These are phyloP conservation scores for Leptobrachium leishanense DNA, from an alignment of 2,113 vertebrate genomes.

Conservation along the genomic window DNA sequence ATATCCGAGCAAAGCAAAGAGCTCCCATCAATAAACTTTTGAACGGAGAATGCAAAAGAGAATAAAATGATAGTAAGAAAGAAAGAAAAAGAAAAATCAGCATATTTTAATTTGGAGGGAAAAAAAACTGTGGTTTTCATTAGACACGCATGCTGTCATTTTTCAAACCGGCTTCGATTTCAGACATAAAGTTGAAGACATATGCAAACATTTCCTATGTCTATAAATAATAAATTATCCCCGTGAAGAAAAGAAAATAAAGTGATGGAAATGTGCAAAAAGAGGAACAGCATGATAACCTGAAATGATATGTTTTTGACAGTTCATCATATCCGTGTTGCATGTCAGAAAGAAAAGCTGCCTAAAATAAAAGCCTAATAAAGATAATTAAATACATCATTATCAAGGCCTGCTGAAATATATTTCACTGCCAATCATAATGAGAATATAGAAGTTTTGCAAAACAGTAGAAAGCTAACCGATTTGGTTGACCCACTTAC, in stretches of 20 bases:
- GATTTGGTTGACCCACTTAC: too few species aligned
- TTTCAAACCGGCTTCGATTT: slow-evolving; percentile 41
- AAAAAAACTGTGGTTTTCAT: slow-evolving; percentile 32
- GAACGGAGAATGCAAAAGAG: too few species aligned
- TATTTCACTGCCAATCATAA: neutral
- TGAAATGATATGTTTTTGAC: slow-evolving; percentile 43
- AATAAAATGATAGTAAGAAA: neutral
- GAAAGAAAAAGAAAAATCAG: slow-evolving; percentile 20
- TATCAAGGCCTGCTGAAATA: neutral
- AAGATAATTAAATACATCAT: neutral
- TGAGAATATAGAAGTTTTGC: too few species aligned
- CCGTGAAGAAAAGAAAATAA: slow-evolving; percentile 33
- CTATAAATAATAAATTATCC: slow-evolving; percentile 50
- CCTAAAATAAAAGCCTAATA: slow-evolving; percentile 17
- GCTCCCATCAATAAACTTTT: too few species aligned
- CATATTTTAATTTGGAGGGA: slow-evolving; percentile 40
- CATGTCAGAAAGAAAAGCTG: slow-evolving; percentile 22
- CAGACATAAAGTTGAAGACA: slow-evolving; percentile 33
- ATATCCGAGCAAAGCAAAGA: too few species aligned
- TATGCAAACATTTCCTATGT: slow-evolving; percentile 46
- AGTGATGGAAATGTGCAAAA: slow-evolving; percentile 26
- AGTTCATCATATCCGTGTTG: slow-evolving; percentile 23
- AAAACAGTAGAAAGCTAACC: too few species aligned
- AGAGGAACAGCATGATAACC: slow-evolving; percentile 34
- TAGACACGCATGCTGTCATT: slow-evolving; percentile 45